phyloP scores from a whole-genome alignment of 2,888 invertebrate genomes.

The Pristionchus entomophagus region DNA sequence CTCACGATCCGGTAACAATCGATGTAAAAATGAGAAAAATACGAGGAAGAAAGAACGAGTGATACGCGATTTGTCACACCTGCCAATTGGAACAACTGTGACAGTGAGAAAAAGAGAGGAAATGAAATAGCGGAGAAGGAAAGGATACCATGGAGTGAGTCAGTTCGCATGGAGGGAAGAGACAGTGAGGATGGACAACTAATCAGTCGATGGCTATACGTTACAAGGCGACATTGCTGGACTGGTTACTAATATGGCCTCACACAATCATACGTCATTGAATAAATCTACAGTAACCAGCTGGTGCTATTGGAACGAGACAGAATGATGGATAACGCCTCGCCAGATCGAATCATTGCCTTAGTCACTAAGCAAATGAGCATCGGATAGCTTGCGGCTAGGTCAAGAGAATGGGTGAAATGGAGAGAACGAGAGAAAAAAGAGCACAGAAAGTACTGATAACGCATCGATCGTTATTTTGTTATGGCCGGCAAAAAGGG shows the following conservation, averaged over 20 bases:
- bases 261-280: too few species aligned
- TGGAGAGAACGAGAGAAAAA: neutral
- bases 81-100: constrained; percentile 6
- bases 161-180: neutral
- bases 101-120: neutral
- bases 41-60: neutral
- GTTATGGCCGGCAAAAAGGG: neutral
- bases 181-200: neutral
- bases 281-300: neutral
- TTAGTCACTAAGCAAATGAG: constrained; percentile 18
- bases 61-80: constrained; percentile 6
- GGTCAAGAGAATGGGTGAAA: neutral
- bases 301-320: neutral
- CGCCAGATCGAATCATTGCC: neutral
- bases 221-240: too few species aligned
- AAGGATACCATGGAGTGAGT: neutral
- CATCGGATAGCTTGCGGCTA: constrained; percentile 17
- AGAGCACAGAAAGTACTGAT: constrained; percentile 28
- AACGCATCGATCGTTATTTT: constrained; percentile 10
- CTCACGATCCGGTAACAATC: neutral
- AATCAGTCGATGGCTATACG: too few species aligned
- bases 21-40: neutral
- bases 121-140: neutral
- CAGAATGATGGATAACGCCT: neutral
- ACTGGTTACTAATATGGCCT: too few species aligned